Evolutionary conservation across 2,888 invertebrate genomes (phyloP).

Genomic region (Baccha elongata): DNA sequence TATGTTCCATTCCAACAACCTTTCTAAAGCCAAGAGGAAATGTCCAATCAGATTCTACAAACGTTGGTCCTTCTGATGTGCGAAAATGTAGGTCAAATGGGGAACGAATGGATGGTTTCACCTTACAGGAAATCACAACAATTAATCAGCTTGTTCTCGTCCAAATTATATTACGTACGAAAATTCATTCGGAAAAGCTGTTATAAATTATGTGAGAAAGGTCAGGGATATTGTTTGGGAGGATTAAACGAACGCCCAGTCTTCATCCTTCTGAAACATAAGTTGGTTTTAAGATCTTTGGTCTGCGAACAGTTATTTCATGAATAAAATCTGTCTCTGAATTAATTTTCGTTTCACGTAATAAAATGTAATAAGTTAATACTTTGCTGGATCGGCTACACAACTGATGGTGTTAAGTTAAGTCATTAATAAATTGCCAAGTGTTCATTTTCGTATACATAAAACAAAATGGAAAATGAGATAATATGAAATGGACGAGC

Average conservation of each 20-base stretch:
- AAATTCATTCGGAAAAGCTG: neutral
- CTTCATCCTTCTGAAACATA: too few species aligned
- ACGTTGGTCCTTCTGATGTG: too few species aligned
- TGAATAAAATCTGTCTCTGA: neutral
- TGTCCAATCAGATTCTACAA: neutral
- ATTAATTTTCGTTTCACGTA: neutral
- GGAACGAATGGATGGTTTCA: constrained; percentile 18
- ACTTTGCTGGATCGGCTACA: too few species aligned
- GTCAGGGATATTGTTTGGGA: neutral
- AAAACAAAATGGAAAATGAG: too few species aligned
- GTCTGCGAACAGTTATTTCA: neutral
- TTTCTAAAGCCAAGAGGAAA: too few species aligned
- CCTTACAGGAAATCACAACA: constrained; percentile 26
- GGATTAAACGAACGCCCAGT: too few species aligned
- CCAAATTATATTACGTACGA: neutral
- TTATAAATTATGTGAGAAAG: neutral
- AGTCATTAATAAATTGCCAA: too few species aligned
- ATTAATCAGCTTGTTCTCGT: constrained; percentile 35
- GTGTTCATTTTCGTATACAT: too few species aligned
- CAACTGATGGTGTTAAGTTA: too few species aligned
- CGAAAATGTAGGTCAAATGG: neutral
- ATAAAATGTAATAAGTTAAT: too few species aligned
- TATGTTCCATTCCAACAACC: neutral
- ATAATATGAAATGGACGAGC: too few species aligned
- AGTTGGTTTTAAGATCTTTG: too few species aligned